A percentile compares a stretch with the other conserved stretches of the same genome.
These are phyloP conservation scores for Apeltes quadracus DNA, from an alignment of 2,113 vertebrate genomes.

Conservation along the genomic window DNA sequence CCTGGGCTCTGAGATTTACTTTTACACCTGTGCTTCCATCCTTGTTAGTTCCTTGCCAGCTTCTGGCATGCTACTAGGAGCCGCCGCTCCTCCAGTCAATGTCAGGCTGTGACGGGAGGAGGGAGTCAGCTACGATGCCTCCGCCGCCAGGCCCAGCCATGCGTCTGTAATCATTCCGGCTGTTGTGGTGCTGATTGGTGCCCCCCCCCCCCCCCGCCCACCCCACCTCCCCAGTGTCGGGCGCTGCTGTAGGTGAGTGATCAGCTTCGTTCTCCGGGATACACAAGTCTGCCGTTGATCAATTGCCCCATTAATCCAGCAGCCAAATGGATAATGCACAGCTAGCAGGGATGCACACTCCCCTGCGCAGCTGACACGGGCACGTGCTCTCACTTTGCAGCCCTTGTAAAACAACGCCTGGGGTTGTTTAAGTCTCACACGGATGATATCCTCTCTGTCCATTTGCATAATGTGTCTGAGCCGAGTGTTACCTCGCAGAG, in stretches of 20 bases:
- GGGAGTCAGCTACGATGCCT: conserved; percentile 21
- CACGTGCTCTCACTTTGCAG: conserved; percentile 45
- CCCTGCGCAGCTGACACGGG: conserved; percentile 26
- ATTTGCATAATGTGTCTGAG: conserved; percentile 58
- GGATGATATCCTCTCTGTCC: conserved; percentile 10
- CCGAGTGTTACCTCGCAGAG: conserved; percentile 14
- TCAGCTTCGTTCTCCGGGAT: conserved; percentile 67
- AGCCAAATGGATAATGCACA: conserved; percentile 66
- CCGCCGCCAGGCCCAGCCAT: conserved; percentile 44
- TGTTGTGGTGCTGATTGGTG: conserved; percentile 60
- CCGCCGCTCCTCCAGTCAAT: conserved; percentile 46
- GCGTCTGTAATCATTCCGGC: conserved; percentile 68
- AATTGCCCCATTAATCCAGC: conserved; percentile 77
- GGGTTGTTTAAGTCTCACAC: conserved; percentile 53
- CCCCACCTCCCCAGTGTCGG: conserved; percentile 19
- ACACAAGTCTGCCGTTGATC: conserved; percentile 71
- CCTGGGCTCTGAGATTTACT: conserved; percentile 53
- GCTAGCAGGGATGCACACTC: conserved; percentile 49
- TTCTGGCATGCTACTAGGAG: not conserved
- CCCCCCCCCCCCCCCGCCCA: not conserved
- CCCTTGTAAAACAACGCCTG: conserved; percentile 60
- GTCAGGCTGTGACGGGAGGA: conserved; percentile 58
- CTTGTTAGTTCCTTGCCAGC: conserved; percentile 55
- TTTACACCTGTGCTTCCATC: conserved; percentile 60
- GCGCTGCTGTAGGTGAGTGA: conserved; percentile 71